phyloP scores from a whole-genome alignment of 2,113 vertebrate genomes.

The Dendrocopos noguchii region DNA sequence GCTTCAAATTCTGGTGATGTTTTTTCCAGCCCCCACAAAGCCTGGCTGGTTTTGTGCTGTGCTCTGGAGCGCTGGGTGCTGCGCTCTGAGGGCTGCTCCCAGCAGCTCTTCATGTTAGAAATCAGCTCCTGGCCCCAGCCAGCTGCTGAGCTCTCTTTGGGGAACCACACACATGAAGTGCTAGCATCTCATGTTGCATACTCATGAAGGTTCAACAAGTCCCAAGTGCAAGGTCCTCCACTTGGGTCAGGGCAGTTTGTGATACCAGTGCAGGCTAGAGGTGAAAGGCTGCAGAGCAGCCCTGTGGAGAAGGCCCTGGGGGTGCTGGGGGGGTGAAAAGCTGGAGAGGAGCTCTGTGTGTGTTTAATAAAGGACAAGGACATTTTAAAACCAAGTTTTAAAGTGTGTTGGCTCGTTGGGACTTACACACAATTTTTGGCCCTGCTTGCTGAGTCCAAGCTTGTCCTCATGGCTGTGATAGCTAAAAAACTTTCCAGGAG shows the following conservation, averaged over 20 bases:
- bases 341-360: neutral
- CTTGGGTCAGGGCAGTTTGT: too few relatives aligned
- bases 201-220: too few relatives aligned
- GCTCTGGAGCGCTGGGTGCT: neutral
- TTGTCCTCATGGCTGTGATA: neutral
- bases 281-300: too few relatives aligned
- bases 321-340: too few relatives aligned
- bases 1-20: neutral
- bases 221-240: too few relatives aligned
- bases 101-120: too few relatives aligned
- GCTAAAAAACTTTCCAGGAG: neutral
- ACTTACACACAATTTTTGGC: neutral
- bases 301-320: too few relatives aligned
- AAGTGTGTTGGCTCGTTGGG: neutral
- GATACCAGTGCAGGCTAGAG: too few relatives aligned
- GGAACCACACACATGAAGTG: too few relatives aligned
- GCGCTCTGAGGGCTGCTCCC: neutral
- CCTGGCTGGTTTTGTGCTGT: neutral
- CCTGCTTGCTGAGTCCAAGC: neutral
- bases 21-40: neutral
- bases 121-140: too few relatives aligned
- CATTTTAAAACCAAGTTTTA: neutral
- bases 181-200: too few relatives aligned
- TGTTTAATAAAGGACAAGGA: neutral
- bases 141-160: too few relatives aligned